Evolutionary conservation across 2,888 invertebrate species (phyloP), one percentile per base, ranked within the genome.

Genomic region (Drosophila acutilabella): DNA sequence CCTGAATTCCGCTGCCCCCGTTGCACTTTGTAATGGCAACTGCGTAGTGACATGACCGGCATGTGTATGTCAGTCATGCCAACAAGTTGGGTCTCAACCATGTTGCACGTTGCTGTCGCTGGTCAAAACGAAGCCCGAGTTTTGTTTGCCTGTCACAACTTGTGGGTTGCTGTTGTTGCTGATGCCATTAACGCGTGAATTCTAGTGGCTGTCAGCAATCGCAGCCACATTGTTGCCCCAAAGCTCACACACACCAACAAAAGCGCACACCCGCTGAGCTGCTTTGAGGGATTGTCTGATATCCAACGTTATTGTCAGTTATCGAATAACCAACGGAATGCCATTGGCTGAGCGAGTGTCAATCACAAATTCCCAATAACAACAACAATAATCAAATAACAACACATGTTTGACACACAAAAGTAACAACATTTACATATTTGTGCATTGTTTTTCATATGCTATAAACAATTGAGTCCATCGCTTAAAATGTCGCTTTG

Each of bases 71-170:
- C 75, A 79, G 75, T 75, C 64, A 74, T 52, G 75, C 71, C 75
- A 78, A 76, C 75, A 65, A 74, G 79, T 76, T 70, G 52, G 54
- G 40, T 58, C 64, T 58, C 64, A 36, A 57, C 50, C 64, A 53
- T 44, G 65, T 47, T 74, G 64, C 64, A 48, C 62, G 53, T 59
- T 54, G 54, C 42, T 64, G 68, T 59, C 42, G 54, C 42, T 66
- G 68, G 65, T 64, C 59, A 61, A 68, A 73, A 61, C 56, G 69
- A 78, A 62, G 51, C 40, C 64, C 23, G 50, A 56, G 66, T 78
- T 84, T 71, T 71, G 75, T 71, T 80, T 64, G 87, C 74, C 74
- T 77, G 81, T 74, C 81, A 83, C 83, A 83, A 71, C 83, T 78
- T 67, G 66, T 52, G 77, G 60, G 48, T n/a, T 40, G 60, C 36